Base-by-base conservation (phyloP, 2,797 vertebrate species). In the Trachurus trachurus region DNA sequence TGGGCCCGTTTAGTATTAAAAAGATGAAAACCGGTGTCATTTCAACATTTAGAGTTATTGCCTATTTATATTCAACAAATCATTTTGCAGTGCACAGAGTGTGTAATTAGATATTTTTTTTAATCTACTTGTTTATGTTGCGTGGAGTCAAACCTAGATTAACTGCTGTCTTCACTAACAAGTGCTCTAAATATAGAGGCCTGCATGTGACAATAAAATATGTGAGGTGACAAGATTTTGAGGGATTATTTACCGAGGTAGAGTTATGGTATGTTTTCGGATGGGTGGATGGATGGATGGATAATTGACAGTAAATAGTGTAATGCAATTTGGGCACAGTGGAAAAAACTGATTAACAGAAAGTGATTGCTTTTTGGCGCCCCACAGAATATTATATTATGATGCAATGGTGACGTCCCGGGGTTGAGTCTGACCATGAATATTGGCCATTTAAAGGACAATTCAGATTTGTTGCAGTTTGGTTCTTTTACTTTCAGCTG, bases 91-190 rank as follows among this genome's bases (percentile, higher is more conserved):
- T 40, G 71, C 69, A 77, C 6, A 47, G 82, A 60, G 58, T 84
- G 80, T 88, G 79, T 84, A 88, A 91, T 92, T 84, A 74, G 52
- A 87, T 87, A 56, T 80, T 53, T 21, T 75, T 54, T 53, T 57
- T 45, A 50, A 85, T 85, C 58, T 77, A 53, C 72, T 81, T 78
- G 66, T 88, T 87, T 74, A 74, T 80, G 66, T 66, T 66, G 56
- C 66, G 37, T 11, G 0, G 29, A 72, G 71, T 82, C 77, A 80
- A 61, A 83, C 71, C 40, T 11, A 71, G 81, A 88, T 90, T 66
- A 82, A 80, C 76, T 58, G 65, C 81, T 59, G 65, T 67, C 34
- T 21, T 44, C 7, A 45, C 72, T 83, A 81, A 87, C 57, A 69
- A 74, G 79, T 16, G 49, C 61, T 74, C 62, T 59, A 58, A 73